Evolutionary conservation across 2,797 vertebrate species (phyloP), one percentile per base, ranked within the genome.

Genomic region (Propithecus perrieri): DNA sequence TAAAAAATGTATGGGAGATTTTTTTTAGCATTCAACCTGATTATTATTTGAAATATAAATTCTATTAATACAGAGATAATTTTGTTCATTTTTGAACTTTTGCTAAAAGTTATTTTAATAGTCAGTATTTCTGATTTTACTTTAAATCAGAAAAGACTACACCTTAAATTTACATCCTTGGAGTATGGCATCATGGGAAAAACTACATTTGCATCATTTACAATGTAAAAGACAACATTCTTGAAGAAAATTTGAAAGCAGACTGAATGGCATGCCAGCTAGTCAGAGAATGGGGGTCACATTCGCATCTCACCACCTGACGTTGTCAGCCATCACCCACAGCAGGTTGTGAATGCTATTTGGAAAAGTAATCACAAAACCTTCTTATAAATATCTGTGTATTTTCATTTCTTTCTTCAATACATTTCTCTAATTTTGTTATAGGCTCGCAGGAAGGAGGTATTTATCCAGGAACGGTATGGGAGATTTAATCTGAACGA

Each of bases 381-480:
- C 13, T 38, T 79, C 38, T 75, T 80, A 43, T 43, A 78, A 89
- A 72, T 76, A 41, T 71, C 41, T 67, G 30, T 83, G 14, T 89
- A 74, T 71, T 80, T 87, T 85, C 61, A 80, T 84, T 89, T 91
- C 55, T 88, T 71, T 75, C 38, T 85, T 96, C 33, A 96, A 53
- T 63, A 12, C 15, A n/a, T 96, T 78, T 94, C 33, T 97, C 76
- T 96, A 7, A 74, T 97, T 97, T 95, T 97, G 6, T 97, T 95
- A 35, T 96, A 99, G 99, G 99, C 99, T 89, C 99, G 99, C 50
- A 99, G 99, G 97, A 99, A 99, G 98, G 99, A 99, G 94, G 99
- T 99, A 92, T 99, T 99, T 97, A 99, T 99, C 63, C 99, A 99
- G 97, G 99, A 99, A 96, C 99, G 99, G 7, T 99, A 99, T 46